These are phyloP conservation scores for Eupithecia exiguata DNA, from an alignment of 2,888 invertebrate genomes.

Conservation along the genomic window DNA sequence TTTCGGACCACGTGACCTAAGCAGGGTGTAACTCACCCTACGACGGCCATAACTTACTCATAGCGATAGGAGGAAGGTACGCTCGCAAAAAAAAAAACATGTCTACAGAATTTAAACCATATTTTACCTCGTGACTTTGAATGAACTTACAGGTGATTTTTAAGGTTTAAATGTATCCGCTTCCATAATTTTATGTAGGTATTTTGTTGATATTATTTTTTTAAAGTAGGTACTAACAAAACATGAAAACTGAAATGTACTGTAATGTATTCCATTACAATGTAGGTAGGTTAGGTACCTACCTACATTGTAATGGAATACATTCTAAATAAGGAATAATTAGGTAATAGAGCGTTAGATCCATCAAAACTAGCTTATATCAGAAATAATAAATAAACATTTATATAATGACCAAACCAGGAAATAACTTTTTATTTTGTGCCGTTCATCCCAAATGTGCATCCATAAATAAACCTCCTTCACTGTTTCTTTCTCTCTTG, in stretches of 20 bases:
- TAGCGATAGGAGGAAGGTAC: conserved; percentile 83
- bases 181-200: background rate
- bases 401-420: conserved; percentile 70
- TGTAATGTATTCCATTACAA: no score
- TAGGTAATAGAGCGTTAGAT: background rate
- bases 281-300: no score
- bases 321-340: background rate
- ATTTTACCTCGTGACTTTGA: background rate
- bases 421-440: conserved; percentile 77
- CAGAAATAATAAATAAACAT: conserved; percentile 48
- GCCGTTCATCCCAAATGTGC: conserved; percentile 81
- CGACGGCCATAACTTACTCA: conserved; percentile 84
- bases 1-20: conserved; percentile 82
- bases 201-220: background rate
- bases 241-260: background rate
- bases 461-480: conserved; percentile 81
- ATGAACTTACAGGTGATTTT: background rate
- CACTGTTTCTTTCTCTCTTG: conserved; percentile 68
- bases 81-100: conserved; percentile 73
- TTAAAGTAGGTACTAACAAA: background rate
- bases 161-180: background rate
- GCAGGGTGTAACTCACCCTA: conserved; percentile 85
- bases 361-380: conserved; percentile 3
- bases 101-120: conserved; percentile 65
- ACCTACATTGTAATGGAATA: background rate